phyloP scores from a whole-genome alignment of 2,113 vertebrate species.

The Procavia capensis region DNA sequence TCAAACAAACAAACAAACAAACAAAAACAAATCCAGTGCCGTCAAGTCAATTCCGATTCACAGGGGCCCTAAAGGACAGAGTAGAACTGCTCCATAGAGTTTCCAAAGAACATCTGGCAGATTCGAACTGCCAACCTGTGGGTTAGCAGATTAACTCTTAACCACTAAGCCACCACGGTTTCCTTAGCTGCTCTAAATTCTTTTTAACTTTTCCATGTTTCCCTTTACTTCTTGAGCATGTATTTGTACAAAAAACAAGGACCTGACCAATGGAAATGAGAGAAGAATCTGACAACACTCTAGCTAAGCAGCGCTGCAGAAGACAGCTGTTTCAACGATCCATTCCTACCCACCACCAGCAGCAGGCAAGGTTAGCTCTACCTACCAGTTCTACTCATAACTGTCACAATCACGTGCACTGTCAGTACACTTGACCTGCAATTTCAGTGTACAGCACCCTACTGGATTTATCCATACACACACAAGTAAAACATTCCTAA shows the following conservation, averaged over 20 bases:
- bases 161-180: too few species aligned
- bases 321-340: not conserved
- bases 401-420: not conserved
- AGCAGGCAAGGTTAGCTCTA: not conserved
- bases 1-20: too few species aligned
- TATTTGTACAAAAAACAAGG: not conserved
- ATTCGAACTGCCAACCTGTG: too few species aligned
- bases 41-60: too few species aligned
- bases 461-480: not conserved
- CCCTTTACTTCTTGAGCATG: not conserved
- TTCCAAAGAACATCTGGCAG: too few species aligned
- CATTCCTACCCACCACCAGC: not conserved
- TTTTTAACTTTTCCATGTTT: not conserved
- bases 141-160: too few species aligned
- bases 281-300: not conserved
- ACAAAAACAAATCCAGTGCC: too few species aligned
- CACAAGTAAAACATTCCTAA: not conserved
- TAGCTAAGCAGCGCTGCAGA: not conserved
- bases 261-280: not conserved
- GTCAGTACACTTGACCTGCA: not conserved
- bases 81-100: too few species aligned
- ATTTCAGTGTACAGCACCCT: not conserved
- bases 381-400: not conserved
- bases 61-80: too few species aligned
- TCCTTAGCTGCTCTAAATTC: not conserved